Conservation (phyloP, 2,888 invertebrate species). For the Cotesia congregata region DNA sequence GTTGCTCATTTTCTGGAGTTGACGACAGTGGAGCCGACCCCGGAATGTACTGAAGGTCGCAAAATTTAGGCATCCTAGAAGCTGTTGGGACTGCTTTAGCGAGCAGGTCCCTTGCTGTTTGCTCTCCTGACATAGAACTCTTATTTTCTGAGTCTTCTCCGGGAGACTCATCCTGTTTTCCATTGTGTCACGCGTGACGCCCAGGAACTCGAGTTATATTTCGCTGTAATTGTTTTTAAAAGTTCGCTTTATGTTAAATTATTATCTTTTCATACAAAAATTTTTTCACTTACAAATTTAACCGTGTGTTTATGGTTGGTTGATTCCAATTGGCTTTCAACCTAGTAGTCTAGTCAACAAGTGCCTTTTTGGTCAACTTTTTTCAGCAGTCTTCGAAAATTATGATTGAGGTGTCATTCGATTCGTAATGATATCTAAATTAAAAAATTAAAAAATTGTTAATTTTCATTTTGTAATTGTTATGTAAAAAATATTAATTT, state of each 20-base stretch:
- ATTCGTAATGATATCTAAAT: no score
- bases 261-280: not conserved
- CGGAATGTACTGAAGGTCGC: constrained; percentile 45
- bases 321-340: constrained; percentile 41
- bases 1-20: constrained; percentile 42
- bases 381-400: no score
- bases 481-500: no score
- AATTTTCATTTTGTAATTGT: no score
- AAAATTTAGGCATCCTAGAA: constrained; percentile 47
- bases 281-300: constrained; percentile 21
- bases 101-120: not conserved
- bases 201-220: not conserved
- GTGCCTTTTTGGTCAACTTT: no score
- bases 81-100: constrained; percentile 43
- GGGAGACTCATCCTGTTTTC: not conserved
- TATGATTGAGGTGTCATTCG: no score
- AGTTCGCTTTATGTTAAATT: not conserved
- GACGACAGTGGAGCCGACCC: constrained; percentile 48
- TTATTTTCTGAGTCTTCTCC: not conserved
- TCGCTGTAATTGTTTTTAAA: no score
- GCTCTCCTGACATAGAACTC: not conserved
- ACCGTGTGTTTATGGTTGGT: constrained; percentile 26
- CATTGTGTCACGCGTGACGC: not conserved
- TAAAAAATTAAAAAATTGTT: no score
- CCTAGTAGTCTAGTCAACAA: no score